These are phyloP conservation scores for Lucinisca nassula DNA, from an alignment of 2,888 invertebrate species.

Conservation along the genomic window DNA sequence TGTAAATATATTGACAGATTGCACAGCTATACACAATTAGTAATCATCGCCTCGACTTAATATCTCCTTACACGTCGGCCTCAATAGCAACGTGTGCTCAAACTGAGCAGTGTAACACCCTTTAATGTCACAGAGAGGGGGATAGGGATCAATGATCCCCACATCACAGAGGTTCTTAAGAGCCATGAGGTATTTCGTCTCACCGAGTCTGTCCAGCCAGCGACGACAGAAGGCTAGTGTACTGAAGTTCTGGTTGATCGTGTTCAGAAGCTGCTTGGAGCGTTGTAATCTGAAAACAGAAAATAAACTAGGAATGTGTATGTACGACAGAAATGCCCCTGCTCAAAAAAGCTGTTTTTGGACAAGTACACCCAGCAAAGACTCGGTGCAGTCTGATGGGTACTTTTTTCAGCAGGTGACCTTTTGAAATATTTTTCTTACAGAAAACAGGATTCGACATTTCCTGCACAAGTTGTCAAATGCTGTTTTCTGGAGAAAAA, in stretches of 20 bases:
- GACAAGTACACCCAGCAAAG: no score
- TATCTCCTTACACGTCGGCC: slow-evolving; percentile 99
- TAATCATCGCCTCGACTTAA: slow-evolving; percentile 99
- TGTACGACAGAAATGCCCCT: no score
- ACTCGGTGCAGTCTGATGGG: no score
- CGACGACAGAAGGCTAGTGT: slow-evolving; percentile 99
- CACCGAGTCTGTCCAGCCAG: slow-evolving; percentile 99
- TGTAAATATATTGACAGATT: no score
- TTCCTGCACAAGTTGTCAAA: no score
- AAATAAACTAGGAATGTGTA: neutral
- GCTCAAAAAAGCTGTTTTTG: no score
- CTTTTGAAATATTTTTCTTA: no score
- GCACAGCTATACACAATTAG: no score
- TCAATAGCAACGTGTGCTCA: slow-evolving; percentile 98
- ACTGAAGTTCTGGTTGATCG: slow-evolving; percentile 98
- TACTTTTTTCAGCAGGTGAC: no score
- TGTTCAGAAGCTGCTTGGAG: slow-evolving; percentile 96
- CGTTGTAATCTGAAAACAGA: slow-evolving; percentile 92
- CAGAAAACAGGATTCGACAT: no score
- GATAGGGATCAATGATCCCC: slow-evolving; percentile 99
- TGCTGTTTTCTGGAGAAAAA: no score
- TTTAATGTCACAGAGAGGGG: slow-evolving; percentile 98
- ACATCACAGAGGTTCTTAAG: slow-evolving; percentile 99
- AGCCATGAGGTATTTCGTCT: slow-evolving; percentile 99
- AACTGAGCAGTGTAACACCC: slow-evolving; percentile 99